These are phyloP conservation scores for Seira sanloemensis DNA, from an alignment of 2,888 invertebrate genomes.

Conservation along the genomic window DNA sequence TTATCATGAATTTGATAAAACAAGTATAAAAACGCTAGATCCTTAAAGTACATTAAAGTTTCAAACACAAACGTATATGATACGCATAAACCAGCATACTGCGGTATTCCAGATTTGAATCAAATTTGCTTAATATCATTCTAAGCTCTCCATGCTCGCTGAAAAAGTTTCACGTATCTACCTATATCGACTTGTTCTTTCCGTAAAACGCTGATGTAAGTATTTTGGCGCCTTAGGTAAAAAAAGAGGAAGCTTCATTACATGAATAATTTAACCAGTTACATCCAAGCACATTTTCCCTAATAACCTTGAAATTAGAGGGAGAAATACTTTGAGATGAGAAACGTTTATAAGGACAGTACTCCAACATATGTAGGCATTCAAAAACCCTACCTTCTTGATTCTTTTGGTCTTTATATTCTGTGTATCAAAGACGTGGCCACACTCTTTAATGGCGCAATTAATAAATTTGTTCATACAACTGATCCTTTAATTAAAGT, in stretches of 20 bases:
- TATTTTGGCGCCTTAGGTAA: slow-evolving; percentile 55
- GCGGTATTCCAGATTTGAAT: no score
- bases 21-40: no score
- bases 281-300: slow-evolving; percentile 49
- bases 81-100: no score
- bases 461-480: background rate
- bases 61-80: no score
- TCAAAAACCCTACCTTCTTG: no score
- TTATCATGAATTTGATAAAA: no score
- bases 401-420: no score
- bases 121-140: background rate
- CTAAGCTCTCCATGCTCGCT: background rate
- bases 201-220: slow-evolving; percentile 31
- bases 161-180: background rate
- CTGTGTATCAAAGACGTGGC: no score
- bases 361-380: background rate
- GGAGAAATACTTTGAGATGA: background rate
- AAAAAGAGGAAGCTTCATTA: slow-evolving; percentile 56
- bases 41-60: background rate
- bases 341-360: background rate
- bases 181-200: background rate
- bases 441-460: no score
- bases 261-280: slow-evolving; percentile 61
- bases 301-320: slow-evolving; percentile 8
- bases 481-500: background rate